Evolutionary conservation across 1,140 invertebrate species (phyloP).

Genomic region (Caenorhabditis inopinata): DNA sequence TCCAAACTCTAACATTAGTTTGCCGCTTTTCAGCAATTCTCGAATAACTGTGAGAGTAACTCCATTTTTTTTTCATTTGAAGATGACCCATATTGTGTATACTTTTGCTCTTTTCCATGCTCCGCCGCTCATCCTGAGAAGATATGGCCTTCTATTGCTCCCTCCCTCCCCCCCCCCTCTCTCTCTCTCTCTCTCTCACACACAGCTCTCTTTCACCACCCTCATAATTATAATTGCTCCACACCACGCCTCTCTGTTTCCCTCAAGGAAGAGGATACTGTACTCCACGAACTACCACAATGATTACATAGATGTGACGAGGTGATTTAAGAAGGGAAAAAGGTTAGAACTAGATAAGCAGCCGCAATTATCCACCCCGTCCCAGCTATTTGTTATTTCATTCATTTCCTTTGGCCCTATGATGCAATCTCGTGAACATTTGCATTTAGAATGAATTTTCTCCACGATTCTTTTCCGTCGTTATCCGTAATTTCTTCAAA

Average conservation of each 20-base stretch:
- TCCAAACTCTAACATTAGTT: no score
- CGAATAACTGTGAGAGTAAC: no score
- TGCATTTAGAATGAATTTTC: not conserved
- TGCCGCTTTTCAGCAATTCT: no score
- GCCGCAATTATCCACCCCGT: not conserved
- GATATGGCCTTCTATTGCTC: slow-evolving; percentile 21
- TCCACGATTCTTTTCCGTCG: not conserved
- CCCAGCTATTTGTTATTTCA: not conserved
- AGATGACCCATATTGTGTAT: not conserved
- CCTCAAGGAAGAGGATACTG: no score
- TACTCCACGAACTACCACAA: not conserved
- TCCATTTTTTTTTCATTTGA: no score
- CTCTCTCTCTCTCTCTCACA: no score
- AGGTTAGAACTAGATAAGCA: not conserved
- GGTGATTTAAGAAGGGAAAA: not conserved
- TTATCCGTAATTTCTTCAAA: not conserved
- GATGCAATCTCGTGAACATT: not conserved
- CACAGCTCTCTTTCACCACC: no score
- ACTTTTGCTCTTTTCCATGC: not conserved
- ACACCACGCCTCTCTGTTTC: not conserved
- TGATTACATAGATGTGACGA: not conserved
- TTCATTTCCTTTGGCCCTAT: not conserved
- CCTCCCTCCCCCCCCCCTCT: not conserved
- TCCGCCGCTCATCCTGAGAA: not conserved
- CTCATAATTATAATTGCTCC: slow-evolving; percentile 28